Conservation (phyloP, 2,797 vertebrate species). For the Falco concolor region DNA sequence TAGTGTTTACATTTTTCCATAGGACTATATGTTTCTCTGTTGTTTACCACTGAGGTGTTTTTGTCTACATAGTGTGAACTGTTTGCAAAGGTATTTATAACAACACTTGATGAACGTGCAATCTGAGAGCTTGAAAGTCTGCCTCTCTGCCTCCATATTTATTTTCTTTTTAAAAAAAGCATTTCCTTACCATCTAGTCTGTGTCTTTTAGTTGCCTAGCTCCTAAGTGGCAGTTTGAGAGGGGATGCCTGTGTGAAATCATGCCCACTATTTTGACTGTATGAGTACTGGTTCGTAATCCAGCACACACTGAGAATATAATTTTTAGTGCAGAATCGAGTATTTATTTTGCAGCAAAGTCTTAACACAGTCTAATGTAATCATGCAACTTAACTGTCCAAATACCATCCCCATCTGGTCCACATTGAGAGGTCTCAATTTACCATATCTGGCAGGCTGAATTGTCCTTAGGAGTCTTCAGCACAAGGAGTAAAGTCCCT, state of each 20-base stretch:
- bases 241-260: background rate
- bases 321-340: background rate
- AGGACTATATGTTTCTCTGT: background rate
- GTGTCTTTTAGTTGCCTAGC: background rate
- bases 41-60: conserved; percentile 19
- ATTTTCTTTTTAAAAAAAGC: background rate
- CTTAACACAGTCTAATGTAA: background rate
- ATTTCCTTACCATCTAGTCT: background rate
- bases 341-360: background rate
- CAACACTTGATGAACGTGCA: background rate
- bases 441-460: background rate
- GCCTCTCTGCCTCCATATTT: background rate
- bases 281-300: background rate
- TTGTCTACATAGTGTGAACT: background rate
- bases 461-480: background rate
- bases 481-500: background rate
- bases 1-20: background rate
- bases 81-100: conserved; percentile 17
- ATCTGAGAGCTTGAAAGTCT: background rate
- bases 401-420: background rate
- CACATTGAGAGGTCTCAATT: background rate
- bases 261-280: background rate
- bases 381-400: background rate
- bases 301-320: background rate
- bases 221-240: background rate